Percentiles rank a stretch among this genome's conserved stretches.
These are phyloP conservation scores for Cyrtonyx montezumae DNA, from an alignment of 2,113 vertebrate species.

Conservation along the genomic window DNA sequence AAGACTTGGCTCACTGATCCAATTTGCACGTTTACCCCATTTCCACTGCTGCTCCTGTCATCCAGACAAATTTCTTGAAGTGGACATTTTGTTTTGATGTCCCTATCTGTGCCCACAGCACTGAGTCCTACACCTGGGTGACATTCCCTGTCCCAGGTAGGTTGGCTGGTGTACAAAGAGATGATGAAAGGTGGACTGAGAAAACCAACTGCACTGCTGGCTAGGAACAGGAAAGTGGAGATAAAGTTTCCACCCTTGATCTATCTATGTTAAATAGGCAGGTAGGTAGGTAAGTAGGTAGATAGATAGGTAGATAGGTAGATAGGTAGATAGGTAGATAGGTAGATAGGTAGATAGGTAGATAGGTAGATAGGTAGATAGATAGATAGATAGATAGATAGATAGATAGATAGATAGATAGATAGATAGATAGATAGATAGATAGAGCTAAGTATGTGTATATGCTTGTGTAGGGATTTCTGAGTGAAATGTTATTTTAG, in stretches of 20 bases:
- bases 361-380: too few species aligned
- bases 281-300: too few species aligned
- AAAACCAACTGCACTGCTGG: neutral
- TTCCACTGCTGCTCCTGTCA: neutral
- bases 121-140: neutral
- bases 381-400: too few species aligned
- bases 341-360: neutral
- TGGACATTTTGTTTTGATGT: neutral
- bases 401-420: too few species aligned
- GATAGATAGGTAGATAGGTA: too few species aligned
- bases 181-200: neutral
- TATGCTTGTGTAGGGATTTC: neutral
- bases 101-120: too few species aligned
- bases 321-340: too few species aligned
- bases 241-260: neutral
- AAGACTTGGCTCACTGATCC: neutral
- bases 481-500: conserved; percentile 21
- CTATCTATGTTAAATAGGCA: neutral
- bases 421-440: neutral
- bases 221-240: neutral
- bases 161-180: neutral
- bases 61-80: neutral
- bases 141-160: neutral
- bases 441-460: neutral
- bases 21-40: neutral